Conservation (phyloP, 2,888 invertebrate species). For the Nemoura dubitans region DNA sequence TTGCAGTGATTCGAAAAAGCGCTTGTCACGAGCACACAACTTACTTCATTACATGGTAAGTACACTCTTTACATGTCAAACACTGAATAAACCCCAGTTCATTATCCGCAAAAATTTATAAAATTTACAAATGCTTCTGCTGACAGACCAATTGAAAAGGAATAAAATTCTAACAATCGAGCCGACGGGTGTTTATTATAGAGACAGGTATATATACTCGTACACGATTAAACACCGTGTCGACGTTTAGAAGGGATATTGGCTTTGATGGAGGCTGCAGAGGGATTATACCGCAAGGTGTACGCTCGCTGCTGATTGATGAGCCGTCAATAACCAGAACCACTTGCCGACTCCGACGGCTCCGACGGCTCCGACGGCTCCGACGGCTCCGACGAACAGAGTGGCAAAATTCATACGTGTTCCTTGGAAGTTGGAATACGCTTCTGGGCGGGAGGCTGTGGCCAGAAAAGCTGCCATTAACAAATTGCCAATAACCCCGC, state of each 20-base stretch:
- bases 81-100: neutral
- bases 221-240: neutral
- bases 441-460: neutral
- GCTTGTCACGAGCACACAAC: neutral
- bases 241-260: neutral
- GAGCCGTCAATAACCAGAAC: neutral
- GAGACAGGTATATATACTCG: neutral
- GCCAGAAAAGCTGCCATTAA: neutral
- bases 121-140: neutral
- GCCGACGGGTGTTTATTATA: neutral
- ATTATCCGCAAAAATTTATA: neutral
- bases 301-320: neutral
- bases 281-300: neutral
- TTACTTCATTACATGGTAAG: neutral
- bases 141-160: slow-evolving; percentile 12
- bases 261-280: neutral
- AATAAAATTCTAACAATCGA: neutral
- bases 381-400: too few species aligned
- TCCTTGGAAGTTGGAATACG: neutral
- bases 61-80: neutral
- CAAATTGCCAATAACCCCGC: neutral
- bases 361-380: too few species aligned
- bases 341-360: neutral
- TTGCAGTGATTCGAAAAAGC: neutral
- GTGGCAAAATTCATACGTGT: neutral